Percentiles rank a stretch among this genome's conserved stretches.
These are phyloP conservation scores for Eurosta solidaginis DNA, from an alignment of 1,140 invertebrate species.

Conservation along the genomic window DNA sequence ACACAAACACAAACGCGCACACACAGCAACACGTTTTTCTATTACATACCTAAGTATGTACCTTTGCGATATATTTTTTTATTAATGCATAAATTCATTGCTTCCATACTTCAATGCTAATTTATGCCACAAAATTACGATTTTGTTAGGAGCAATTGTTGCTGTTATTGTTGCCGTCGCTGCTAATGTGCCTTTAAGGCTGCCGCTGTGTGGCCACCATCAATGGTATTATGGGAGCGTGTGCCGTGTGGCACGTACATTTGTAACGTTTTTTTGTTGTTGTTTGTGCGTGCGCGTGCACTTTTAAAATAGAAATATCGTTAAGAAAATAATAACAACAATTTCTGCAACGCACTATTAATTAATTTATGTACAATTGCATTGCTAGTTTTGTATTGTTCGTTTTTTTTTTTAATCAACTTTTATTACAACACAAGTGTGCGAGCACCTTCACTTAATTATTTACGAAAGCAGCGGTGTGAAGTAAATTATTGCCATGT, in stretches of 20 bases:
- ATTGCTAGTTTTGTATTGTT: background rate
- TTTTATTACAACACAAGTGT: no score
- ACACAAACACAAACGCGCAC: background rate
- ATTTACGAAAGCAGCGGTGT: no score
- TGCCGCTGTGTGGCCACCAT: background rate
- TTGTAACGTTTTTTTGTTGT: background rate
- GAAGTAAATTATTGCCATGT: no score
- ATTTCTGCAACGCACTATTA: slow-evolving; percentile 5
- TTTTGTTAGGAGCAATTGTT: background rate
- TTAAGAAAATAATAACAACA: no score
- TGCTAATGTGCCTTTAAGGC: background rate
- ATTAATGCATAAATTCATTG: slow-evolving; percentile 11
- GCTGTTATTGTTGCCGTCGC: background rate
- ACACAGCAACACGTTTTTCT: background rate
- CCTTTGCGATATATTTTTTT: no score
- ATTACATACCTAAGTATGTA: background rate
- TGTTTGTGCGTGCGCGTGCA: background rate
- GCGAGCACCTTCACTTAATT: no score
- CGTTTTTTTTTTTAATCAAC: no score
- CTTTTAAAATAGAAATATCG: no score
- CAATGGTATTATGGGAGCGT: background rate
- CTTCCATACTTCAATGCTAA: slow-evolving; percentile 13
- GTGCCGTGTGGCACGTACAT: background rate
- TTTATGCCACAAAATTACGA: slow-evolving; percentile 13
- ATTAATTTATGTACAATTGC: slow-evolving; percentile 20